Conservation (phyloP, 2,113 vertebrate genomes). For the Chelonoidis abingdonii region DNA sequence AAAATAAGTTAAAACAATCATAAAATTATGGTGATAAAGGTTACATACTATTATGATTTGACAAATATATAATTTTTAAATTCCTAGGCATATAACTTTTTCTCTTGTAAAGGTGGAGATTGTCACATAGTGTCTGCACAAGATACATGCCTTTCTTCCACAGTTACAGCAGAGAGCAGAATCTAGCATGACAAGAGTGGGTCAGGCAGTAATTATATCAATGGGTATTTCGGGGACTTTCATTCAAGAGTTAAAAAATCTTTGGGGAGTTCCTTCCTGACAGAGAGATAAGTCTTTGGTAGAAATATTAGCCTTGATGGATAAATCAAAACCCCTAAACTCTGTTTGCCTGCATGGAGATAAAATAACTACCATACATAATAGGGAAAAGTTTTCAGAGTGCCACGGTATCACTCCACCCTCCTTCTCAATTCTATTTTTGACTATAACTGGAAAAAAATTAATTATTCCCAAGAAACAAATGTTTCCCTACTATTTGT, state of each 20-base stretch:
- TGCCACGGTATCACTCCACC: neutral
- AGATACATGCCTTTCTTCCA: constrained; percentile 30
- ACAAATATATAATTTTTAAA: constrained; percentile 43
- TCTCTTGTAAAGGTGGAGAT: neutral
- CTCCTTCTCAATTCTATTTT: neutral
- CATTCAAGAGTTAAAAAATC: constrained; percentile 33
- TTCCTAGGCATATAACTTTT: neutral
- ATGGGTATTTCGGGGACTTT: constrained; percentile 29
- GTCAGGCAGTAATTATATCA: constrained; percentile 32
- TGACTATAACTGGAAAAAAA: neutral
- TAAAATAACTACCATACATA: neutral
- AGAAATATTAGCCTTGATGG: constrained; percentile 26
- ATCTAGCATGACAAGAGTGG: neutral
- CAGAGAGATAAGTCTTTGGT: constrained; percentile 7
- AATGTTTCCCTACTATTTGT: constrained; percentile 24
- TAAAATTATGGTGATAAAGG: neutral
- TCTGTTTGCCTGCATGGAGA: neutral
- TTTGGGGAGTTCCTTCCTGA: constrained; percentile 9
- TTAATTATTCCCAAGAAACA: constrained; percentile 48
- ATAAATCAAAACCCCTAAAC: constrained; percentile 12
- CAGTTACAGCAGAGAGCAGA: neutral
- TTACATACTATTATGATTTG: constrained; percentile 33
- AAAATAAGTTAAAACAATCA: neutral
- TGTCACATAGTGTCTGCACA: constrained; percentile 5
- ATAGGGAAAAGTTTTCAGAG: neutral